Base-by-base conservation (phyloP, 64 coral and sea anemone genomes). In the Pachyseris speciosa region DNA sequence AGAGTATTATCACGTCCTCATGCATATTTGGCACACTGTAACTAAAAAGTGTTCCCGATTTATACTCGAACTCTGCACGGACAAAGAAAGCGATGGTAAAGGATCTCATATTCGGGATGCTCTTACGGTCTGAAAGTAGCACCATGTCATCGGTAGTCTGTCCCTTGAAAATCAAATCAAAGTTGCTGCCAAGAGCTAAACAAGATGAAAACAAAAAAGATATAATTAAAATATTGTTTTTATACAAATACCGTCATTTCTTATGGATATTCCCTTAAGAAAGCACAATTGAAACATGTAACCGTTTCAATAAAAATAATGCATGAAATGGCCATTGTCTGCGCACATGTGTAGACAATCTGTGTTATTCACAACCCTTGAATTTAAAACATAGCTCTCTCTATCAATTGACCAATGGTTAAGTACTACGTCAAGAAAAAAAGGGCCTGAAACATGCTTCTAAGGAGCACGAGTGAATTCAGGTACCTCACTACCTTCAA, bases 11-110 rank as follows among this genome's bases (percentile, higher is more conserved):
- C 25, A 38, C 64, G 81, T 92, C 70, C n/a, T 69, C 25, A 39
- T 3, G 30, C 20, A 76, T 63, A 8, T 22, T 20, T 43, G 70
- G 90, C 16, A 86, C 69, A 16, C 72, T 58, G 58, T 92, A 92
- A 16, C 67, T 86, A 7, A 92, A 77, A 26, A 92, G 10, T 47
- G 81, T 92, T 29, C 90, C 90, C 34, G 58, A 53, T 15, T 77
- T 67, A 39, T 66, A 69, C 3, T 5, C n/a, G 1, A 55, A 73
- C 40, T 86, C 71, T 53, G 90, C 78, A 36, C 51, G 84, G 29
- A 78, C 61, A 72, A 69, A 92, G 16, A 86, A 29, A 5, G 83
- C 90, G 42, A 92, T 86, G 7, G 81, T 78, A 9, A 86, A 77
- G 4, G 16, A 60, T 7, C 20, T 55, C 34, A 92, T 44, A 5